phyloP scores from a whole-genome alignment of 2,113 vertebrate species.

The Larimichthys polyactis region DNA sequence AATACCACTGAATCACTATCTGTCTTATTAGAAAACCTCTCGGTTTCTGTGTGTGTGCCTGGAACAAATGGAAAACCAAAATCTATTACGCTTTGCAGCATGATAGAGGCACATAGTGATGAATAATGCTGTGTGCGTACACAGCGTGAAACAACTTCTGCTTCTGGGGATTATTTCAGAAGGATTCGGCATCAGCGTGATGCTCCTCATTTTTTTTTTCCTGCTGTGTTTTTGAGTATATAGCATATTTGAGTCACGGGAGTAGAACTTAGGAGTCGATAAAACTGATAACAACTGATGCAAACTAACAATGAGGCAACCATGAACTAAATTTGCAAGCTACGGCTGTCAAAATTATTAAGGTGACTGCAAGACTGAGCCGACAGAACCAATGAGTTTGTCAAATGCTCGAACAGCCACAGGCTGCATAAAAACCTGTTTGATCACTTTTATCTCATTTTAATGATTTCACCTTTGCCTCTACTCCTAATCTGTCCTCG shows the following conservation, averaged over 20 bases:
- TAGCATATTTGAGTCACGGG: neutral
- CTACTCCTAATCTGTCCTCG: neutral
- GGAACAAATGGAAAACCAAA: slow-evolving; percentile 13
- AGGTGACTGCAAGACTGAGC: neutral
- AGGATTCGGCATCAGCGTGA: neutral
- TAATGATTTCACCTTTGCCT: slow-evolving; percentile 30
- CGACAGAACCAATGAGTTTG: slow-evolving; percentile 1
- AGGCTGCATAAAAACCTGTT: neutral
- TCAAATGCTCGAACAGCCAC: neutral
- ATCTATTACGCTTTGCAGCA: slow-evolving; percentile 21
- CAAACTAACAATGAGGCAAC: neutral
- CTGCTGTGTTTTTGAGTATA: neutral
- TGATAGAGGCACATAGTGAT: slow-evolving; percentile 15
- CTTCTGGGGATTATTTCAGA: neutral
- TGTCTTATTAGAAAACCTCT: slow-evolving; percentile 50
- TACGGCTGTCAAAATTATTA: neutral
- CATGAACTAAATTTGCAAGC: neutral
- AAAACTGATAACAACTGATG: neutral
- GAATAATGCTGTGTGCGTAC: neutral
- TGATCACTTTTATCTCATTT: neutral
- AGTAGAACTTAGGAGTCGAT: neutral
- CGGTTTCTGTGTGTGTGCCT: neutral
- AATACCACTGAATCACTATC: slow-evolving; percentile 52
- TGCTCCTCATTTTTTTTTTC: neutral
- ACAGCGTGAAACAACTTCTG: slow-evolving; percentile 7